Conservation (phyloP, 1,140 invertebrate species). For the Papilio polyxenes region DNA sequence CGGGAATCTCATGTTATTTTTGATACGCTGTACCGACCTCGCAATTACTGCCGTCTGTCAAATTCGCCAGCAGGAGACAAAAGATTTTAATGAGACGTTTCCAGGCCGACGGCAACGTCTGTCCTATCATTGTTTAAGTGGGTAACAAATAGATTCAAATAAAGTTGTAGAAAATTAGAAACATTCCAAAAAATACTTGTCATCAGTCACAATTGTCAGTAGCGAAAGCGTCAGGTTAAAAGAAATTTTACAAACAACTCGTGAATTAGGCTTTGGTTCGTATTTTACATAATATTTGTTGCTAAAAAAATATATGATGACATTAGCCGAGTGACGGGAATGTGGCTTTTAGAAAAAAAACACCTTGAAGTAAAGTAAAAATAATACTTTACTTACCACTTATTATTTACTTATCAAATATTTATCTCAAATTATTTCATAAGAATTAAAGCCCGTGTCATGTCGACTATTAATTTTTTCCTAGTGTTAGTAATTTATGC, state of each 20-base stretch:
- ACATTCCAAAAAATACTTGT: background rate
- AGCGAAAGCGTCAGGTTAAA: no score
- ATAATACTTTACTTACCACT: background rate
- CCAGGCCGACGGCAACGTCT: slow-evolving; percentile 8
- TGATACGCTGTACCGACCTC: slow-evolving; percentile 35
- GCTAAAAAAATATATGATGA: no score
- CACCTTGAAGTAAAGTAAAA: no score
- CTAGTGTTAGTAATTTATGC: slow-evolving; percentile 18
- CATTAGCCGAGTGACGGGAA: no score
- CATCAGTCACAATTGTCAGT: no score
- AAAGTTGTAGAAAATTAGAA: background rate
- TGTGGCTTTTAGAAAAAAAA: no score
- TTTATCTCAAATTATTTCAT: background rate
- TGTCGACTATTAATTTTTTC: background rate
- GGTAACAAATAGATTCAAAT: background rate
- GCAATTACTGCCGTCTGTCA: slow-evolving; percentile 44
- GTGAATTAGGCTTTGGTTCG: no score
- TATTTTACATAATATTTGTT: no score
- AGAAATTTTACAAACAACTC: no score
- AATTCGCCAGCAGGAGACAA: slow-evolving; percentile 36
- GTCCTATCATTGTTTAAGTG: slow-evolving; percentile 1
- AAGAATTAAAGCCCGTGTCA: background rate
- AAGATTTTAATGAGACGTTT: slow-evolving; percentile 36
- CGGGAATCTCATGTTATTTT: slow-evolving; percentile 43
- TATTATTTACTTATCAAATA: background rate